phyloP scores from a whole-genome alignment of 1,140 invertebrate species.

The Trypoxylus dichotomus region DNA sequence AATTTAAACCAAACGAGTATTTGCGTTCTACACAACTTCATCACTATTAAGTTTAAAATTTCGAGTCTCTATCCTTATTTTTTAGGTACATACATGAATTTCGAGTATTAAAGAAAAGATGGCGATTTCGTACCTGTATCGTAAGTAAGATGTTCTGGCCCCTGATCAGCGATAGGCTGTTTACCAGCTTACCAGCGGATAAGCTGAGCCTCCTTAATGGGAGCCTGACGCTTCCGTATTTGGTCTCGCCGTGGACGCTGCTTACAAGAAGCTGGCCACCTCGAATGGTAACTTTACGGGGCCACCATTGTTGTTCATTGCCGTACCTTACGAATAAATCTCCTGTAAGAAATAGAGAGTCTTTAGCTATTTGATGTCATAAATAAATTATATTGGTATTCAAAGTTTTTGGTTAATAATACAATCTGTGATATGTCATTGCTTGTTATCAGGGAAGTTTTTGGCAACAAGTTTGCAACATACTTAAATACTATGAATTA shows the following conservation, averaged over 20 bases:
- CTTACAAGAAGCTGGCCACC: slow-evolving; percentile 46
- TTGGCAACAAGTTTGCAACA: background rate
- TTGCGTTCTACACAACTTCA: too few relatives aligned
- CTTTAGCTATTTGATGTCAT: too few relatives aligned
- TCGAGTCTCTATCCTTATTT: too few relatives aligned
- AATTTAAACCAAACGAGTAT: too few relatives aligned
- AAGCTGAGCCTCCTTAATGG: slow-evolving; percentile 49
- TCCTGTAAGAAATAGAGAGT: slow-evolving; percentile 36
- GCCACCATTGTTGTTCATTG: slow-evolving; percentile 47
- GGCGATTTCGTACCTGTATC: slow-evolving; percentile 43
- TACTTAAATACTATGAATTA: background rate
- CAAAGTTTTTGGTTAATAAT: too few relatives aligned
- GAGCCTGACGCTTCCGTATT: slow-evolving; percentile 36
- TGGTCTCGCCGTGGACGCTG: slow-evolving; percentile 31
- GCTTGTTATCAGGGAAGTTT: background rate
- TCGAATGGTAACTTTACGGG: slow-evolving; percentile 43
- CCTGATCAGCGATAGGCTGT: slow-evolving; percentile 47
- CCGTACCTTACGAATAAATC: slow-evolving; percentile 47
- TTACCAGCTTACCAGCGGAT: slow-evolving; percentile 45
- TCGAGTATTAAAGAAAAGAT: too few relatives aligned
- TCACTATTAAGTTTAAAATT: too few relatives aligned
- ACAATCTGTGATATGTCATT: too few relatives aligned
- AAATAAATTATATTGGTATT: too few relatives aligned
- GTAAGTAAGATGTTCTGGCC: slow-evolving; percentile 45
- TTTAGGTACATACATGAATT: too few relatives aligned